Conservation (phyloP, 2,113 vertebrate species). For the Oncorhynchus clarkii region DNA sequence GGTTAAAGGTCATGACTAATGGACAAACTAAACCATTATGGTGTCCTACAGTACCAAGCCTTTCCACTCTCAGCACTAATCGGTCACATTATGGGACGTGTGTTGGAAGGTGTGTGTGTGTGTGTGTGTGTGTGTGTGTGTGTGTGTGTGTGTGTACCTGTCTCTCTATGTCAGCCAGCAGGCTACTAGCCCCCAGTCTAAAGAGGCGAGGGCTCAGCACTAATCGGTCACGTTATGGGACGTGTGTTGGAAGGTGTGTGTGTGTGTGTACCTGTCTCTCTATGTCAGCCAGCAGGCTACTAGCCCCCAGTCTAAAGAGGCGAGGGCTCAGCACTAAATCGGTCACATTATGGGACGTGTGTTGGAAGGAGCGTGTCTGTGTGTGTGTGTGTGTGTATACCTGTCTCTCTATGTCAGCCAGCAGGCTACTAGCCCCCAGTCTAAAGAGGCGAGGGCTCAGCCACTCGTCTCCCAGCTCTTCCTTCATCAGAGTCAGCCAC, state of each 20-base stretch:
- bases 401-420: constrained; percentile 93
- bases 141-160: neutral
- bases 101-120: neutral
- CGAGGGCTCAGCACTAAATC: too few relatives aligned
- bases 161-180: too few relatives aligned
- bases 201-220: too few relatives aligned
- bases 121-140: neutral
- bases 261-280: neutral
- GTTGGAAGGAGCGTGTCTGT: too few relatives aligned
- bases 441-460: constrained; percentile 86
- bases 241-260: too few relatives aligned
- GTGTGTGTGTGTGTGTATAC: constrained; percentile 53
- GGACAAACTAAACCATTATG: neutral
- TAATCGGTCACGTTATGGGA: too few relatives aligned
- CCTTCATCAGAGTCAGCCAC: constrained; percentile 90
- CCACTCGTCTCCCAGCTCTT: constrained; percentile 90
- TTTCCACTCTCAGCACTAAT: neutral
- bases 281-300: too few relatives aligned
- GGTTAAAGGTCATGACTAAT: neutral
- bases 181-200: too few relatives aligned
- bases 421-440: constrained; percentile 90
- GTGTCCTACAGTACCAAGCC: neutral
- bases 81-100: neutral
- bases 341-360: too few relatives aligned
- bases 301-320: too few relatives aligned